Evolutionary conservation across 2,888 invertebrate genomes (phyloP).

Genomic region (Argynnis bischoffii): DNA sequence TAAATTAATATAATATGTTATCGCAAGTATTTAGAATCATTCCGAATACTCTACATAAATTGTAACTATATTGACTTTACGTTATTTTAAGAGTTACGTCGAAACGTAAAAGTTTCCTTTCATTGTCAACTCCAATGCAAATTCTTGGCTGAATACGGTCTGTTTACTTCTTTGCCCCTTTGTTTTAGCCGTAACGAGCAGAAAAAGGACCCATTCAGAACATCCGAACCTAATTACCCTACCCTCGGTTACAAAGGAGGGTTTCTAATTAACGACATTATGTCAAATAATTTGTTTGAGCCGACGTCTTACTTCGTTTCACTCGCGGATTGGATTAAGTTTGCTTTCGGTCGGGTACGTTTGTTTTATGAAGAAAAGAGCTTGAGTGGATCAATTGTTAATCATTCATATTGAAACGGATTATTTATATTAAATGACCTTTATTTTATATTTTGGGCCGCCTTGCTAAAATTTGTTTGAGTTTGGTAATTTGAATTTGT

Average conservation of each 20-base stretch:
- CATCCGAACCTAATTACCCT: constrained; percentile 80
- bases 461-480: neutral
- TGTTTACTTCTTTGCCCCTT: constrained; percentile 79
- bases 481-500: too few species aligned
- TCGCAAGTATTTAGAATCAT: too few species aligned
- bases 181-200: constrained; percentile 80
- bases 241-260: constrained; percentile 75
- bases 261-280: constrained; percentile 82
- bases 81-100: constrained; percentile 25
- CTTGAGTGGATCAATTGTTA: constrained; percentile 55
- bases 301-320: constrained; percentile 71
- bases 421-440: constrained; percentile 18
- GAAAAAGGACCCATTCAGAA: constrained; percentile 80
- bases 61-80: constrained; percentile 13
- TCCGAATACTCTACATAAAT: neutral
- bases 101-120: constrained; percentile 45
- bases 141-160: constrained; percentile 72
- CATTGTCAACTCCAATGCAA: constrained; percentile 71
- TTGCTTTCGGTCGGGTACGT: constrained; percentile 62
- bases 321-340: constrained; percentile 76
- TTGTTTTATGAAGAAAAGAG: constrained; percentile 64
- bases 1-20: too few species aligned
- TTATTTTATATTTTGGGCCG: constrained; percentile 14
- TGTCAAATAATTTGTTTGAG: constrained; percentile 82
- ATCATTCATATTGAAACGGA: constrained; percentile 39